Evolutionary conservation across 1,140 invertebrate genomes (phyloP).

Genomic region (Sinella curviseta): DNA sequence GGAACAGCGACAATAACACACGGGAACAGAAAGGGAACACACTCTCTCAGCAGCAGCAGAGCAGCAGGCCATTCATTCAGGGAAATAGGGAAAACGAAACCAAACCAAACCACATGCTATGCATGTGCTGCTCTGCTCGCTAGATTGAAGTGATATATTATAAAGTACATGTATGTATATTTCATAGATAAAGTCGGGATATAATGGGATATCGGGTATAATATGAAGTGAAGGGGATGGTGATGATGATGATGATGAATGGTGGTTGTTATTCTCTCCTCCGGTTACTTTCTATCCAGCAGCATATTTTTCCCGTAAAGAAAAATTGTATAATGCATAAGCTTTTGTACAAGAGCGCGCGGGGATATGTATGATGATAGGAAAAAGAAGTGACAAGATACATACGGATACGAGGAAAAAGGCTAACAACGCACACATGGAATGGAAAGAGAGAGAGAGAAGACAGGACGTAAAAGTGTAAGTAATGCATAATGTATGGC

Average conservation of each 20-base stretch:
- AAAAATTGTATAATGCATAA: not conserved
- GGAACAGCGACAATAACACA: no score
- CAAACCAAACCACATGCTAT: slow-evolving; percentile 8
- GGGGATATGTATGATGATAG: not conserved
- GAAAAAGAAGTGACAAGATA: slow-evolving; percentile 11
- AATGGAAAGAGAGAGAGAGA: not conserved
- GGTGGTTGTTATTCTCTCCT: slow-evolving; percentile 6
- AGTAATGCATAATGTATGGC: slow-evolving; percentile 18
- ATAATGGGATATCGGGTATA: no score
- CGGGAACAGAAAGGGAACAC: not conserved
- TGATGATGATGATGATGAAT: slow-evolving; percentile 9
- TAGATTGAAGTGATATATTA: no score
- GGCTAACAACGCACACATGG: not conserved
- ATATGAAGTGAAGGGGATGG: not conserved
- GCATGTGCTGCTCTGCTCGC: no score
- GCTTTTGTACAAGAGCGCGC: not conserved
- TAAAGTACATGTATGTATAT: no score
- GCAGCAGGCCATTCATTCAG: no score
- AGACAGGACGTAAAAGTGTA: not conserved
- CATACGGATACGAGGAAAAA: slow-evolving; percentile 1
- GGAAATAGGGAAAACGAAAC: no score
- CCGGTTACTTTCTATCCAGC: not conserved
- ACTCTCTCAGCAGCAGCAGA: not conserved
- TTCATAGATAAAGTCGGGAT: not conserved
- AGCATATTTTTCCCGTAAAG: not conserved